Base-by-base conservation (phyloP, 2,113 vertebrate species). In the Tympanuchus pallidicinctus region DNA sequence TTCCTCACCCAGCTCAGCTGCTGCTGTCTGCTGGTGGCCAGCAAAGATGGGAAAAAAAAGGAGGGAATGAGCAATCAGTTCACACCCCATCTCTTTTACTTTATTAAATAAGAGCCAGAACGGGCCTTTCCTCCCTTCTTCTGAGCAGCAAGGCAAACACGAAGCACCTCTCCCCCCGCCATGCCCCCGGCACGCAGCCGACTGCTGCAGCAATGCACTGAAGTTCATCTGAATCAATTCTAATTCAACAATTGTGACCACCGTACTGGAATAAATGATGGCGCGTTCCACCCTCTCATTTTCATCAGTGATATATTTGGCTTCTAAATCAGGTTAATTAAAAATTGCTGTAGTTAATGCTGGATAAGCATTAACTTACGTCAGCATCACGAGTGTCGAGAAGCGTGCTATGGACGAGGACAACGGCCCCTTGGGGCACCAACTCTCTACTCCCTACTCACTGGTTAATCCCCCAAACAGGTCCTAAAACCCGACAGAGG, bases 281-380 rank as follows among this genome's bases (percentile, higher is more conserved):
- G 73, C 34, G 71, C 72, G 90, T 95, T 95, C 91, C 95, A 95
- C 92, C 90, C 93, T 87, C 92, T 96, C 93, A 92, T 95, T 97
- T 97, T 95, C 94, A 94, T 90, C 94, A 96, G 73, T 50, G 84
- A 94, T 84, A 86, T 63, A 88, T 92, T 80, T 94, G 87, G 90
- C 93, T 89, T 82, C 95, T 91, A 96, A 97, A 97, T 96, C 93
- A 90, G 94, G 93, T 96, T 97, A 97, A 97, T 97, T 97, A 96
- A 95, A 96, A 95, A 92, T 84, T 82, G 88, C 83, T 92, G 82
- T 71, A 73, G 92, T 95, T 94, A 94, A 94, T 82, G 89, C 78
- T 70, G 92, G 91, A 73, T 83, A 94, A 84, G 91, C 94, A 90
- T 77, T 34, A 25, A 11, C 30, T 67, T 45, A 34, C 83, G 79